Evolutionary conservation across 2,797 vertebrate species (phyloP).

Genomic region (Pangasius larnaudii): DNA sequence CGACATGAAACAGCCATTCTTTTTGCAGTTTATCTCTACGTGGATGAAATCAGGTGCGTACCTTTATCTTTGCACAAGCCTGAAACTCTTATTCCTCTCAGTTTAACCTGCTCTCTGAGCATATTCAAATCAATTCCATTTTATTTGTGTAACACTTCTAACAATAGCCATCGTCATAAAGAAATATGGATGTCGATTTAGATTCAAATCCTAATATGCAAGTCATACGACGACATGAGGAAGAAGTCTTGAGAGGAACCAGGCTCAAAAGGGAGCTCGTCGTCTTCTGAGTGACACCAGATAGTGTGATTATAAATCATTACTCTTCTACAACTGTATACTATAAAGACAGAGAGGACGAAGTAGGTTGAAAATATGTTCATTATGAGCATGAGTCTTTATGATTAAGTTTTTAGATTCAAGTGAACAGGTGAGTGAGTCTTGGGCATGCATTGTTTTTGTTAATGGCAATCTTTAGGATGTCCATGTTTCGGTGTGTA

Average conservation of each 20-base stretch:
- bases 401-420: background rate
- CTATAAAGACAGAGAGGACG: background rate
- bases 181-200: background rate
- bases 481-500: background rate
- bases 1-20: background rate
- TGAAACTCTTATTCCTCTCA: background rate
- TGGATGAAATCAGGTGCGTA: background rate
- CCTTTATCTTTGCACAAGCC: background rate
- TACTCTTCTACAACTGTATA: background rate
- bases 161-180: background rate
- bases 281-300: background rate
- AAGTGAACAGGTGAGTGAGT: background rate
- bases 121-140: background rate
- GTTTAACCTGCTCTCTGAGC: background rate
- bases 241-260: background rate
- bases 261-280: background rate
- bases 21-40: too few species aligned
- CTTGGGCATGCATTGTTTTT: background rate
- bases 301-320: background rate
- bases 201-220: background rate
- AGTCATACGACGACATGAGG: background rate
- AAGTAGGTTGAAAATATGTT: background rate
- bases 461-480: background rate
- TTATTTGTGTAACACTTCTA: background rate
- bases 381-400: background rate